Base-by-base conservation (phyloP, 2,113 vertebrate species). In the Podarcis muralis region DNA sequence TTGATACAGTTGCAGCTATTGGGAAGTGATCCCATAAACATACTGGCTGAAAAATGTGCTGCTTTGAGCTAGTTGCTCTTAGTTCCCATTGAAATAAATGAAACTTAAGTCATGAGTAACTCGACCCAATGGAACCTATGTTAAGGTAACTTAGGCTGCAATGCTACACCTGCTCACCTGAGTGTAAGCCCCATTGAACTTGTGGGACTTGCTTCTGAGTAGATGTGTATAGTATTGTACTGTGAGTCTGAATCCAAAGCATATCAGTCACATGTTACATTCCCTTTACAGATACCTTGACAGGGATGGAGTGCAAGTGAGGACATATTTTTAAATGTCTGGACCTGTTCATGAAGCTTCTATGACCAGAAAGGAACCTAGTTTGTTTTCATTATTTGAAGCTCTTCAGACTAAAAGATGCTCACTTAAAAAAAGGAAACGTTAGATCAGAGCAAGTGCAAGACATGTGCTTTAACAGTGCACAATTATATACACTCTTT, bases 401-500 rank as follows among this genome's bases (percentile, higher is more conserved):
- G 27, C 27, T 66, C 30, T 48, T 81, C 23, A 76, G 30, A 30
- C 30, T 65, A 79, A 80, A 27, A 71, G 48, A 35, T 71, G 40
- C 6, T 79, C 53, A 16, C 35, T 35, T 16, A 3, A 27, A 72
- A 40, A 80, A 48, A 48, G 43, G 8, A 81, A 40, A 87, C 20
- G 25, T 35, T 12, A 25, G 68, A 40, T 74, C n/a, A 78, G 37
- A 43, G 5, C 68, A 81, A 40, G 15, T 12, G 22, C 4, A 72
- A 23, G 68, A 35, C n/a, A 81, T 37, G 8, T 74, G 48, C 32
- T 71, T 81, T 62, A 75, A 81, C 32, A 57, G 59, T 62, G 88
- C 91, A 83, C 20, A 92, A 81, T 40, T 69, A 0, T 68, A 86
- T 32, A 71, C 84, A 57, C 94, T 87, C 23, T 79, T 53, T 83